These are phyloP conservation scores for Cydia strobilella DNA, from an alignment of 1,140 invertebrate species.

Conservation along the genomic window DNA sequence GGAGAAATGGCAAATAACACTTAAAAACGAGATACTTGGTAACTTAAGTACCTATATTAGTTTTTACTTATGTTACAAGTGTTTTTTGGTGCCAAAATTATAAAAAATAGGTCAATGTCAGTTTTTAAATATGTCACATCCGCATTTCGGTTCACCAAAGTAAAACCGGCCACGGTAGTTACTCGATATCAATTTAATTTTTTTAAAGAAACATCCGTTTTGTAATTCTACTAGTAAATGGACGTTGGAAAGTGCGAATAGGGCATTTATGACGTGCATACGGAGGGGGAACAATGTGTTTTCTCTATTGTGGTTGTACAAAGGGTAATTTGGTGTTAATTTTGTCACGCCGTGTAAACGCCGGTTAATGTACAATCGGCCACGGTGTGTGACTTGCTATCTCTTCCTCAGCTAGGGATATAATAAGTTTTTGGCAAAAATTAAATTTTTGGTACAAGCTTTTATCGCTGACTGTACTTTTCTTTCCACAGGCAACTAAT, in stretches of 20 bases:
- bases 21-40: neutral
- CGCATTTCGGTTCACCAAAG: neutral
- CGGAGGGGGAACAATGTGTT: constrained; percentile 67
- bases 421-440: no score
- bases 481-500: no score
- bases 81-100: no score
- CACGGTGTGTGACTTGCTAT: neutral
- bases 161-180: no score
- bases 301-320: constrained; percentile 61
- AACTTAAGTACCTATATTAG: neutral
- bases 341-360: constrained; percentile 38
- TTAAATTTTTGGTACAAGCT: no score
- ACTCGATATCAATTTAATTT: neutral
- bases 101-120: no score
- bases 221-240: neutral
- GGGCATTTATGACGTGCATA: constrained; percentile 56
- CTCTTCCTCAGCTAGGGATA: neutral
- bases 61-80: no score
- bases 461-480: no score
- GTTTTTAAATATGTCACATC: no score
- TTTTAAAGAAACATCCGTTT: neutral
- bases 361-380: neutral
- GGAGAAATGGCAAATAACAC: neutral
- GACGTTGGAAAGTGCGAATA: constrained; percentile 42
- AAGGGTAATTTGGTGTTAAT: constrained; percentile 57